phyloP scores from a whole-genome alignment of 2,113 vertebrate genomes.

The Orycteropus afer region DNA sequence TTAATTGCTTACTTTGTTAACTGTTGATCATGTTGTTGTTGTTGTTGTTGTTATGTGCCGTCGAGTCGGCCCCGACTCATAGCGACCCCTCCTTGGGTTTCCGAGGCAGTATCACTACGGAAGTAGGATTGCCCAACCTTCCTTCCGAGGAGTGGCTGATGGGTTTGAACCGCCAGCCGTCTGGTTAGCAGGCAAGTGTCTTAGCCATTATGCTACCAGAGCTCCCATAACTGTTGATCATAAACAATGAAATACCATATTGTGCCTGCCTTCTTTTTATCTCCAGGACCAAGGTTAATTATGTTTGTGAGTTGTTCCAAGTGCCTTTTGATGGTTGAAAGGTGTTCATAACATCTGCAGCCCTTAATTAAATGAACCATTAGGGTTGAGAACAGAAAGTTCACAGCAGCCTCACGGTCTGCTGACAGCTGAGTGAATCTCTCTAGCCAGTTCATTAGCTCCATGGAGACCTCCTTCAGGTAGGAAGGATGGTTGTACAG shows the following conservation, averaged over 20 bases:
- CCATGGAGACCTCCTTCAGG: background rate
- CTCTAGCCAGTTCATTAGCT: background rate
- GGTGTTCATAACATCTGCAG: background rate
- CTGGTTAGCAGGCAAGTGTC: too few species aligned
- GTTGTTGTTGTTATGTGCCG: too few species aligned
- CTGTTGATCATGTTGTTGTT: background rate
- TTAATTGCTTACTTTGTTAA: background rate
- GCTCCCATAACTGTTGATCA: background rate
- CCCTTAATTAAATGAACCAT: conserved; percentile 34
- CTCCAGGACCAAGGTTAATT: conserved; percentile 9
- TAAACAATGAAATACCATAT: background rate
- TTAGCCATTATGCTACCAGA: too few species aligned
- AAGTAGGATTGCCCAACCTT: too few species aligned
- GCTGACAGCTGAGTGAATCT: background rate
- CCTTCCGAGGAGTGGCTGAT: too few species aligned
- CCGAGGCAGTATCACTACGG: too few species aligned
- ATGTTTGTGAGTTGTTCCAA: conserved; percentile 44
- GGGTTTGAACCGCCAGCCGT: too few species aligned
- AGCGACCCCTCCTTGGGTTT: too few species aligned
- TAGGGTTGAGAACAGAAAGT: background rate
- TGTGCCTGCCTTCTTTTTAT: background rate
- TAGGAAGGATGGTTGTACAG: background rate
- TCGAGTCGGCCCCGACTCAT: too few species aligned
- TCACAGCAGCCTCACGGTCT: background rate
- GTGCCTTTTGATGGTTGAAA: conserved; percentile 5